Conservation (phyloP, 2,113 vertebrate genomes). For the Sinocyclocheilus anophthalmus region DNA sequence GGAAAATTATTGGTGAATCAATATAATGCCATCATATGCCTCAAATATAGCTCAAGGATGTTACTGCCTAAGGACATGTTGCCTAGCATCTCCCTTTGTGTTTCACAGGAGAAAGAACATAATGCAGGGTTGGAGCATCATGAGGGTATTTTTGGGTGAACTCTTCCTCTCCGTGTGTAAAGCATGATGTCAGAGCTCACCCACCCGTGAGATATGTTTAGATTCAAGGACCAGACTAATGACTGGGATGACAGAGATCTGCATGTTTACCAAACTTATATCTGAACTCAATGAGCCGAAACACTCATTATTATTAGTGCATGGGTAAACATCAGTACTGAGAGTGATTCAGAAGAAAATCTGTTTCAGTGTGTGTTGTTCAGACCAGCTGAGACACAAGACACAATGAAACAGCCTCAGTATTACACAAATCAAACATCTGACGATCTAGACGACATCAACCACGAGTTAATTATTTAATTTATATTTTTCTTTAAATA, state of each 20-base stretch:
- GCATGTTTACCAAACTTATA: conserved; percentile 8
- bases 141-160: neutral
- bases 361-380: neutral
- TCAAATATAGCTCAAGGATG: neutral
- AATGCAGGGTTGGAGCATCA: neutral
- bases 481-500: neutral
- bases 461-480: neutral
- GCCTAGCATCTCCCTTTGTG: neutral
- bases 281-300: conserved; percentile 10
- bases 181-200: neutral
- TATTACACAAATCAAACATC: neutral
- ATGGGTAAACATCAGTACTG: neutral
- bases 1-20: neutral
- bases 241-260: conserved; percentile 10
- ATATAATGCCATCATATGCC: neutral
- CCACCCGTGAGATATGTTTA: conserved; percentile 15
- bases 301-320: neutral
- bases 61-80: neutral
- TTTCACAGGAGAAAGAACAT: neutral
- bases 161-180: neutral
- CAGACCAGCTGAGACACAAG: neutral
- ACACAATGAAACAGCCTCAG: neutral
- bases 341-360: neutral
- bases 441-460: neutral
- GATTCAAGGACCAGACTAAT: neutral